Evolutionary conservation across 2,888 invertebrate genomes (phyloP).

Genomic region (Dryocosmus kuriphilus): DNA sequence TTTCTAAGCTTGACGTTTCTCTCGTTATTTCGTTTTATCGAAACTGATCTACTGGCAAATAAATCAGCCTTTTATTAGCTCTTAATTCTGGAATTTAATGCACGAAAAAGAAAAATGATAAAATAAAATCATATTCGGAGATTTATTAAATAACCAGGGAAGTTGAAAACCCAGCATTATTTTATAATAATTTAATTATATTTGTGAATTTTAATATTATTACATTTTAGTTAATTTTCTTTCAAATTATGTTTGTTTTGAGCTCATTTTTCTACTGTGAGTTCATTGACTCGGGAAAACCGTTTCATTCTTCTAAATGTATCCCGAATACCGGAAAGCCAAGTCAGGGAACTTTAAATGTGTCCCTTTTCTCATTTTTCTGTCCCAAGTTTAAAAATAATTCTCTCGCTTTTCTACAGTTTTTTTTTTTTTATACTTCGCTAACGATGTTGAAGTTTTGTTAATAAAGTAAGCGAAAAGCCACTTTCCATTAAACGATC

Average conservation of each 20-base stretch:
- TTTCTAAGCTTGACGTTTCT: constrained; percentile 24
- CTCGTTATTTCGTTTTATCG: constrained; percentile 34
- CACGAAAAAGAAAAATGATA: neutral
- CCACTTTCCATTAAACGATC: neutral
- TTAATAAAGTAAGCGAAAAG: neutral
- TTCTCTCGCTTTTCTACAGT: neutral
- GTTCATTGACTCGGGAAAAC: neutral
- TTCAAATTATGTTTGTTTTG: neutral
- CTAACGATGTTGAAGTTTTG: neutral
- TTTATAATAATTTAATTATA: too few relatives aligned
- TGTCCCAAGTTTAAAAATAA: neutral
- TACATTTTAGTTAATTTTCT: neutral
- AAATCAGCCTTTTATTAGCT: constrained; percentile 27
- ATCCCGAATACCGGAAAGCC: neutral
- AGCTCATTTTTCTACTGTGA: neutral
- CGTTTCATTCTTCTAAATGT: neutral
- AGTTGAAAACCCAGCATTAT: too few relatives aligned
- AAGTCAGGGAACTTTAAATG: neutral
- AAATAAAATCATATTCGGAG: neutral
- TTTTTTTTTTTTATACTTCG: neutral
- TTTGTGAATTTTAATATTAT: too few relatives aligned
- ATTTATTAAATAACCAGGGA: neutral
- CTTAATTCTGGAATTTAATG: neutral
- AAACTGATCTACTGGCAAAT: constrained; percentile 23
- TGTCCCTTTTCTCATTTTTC: neutral